Evolutionary conservation across 2,797 vertebrate genomes (phyloP).

Genomic region (Sarcoramphus papa): DNA sequence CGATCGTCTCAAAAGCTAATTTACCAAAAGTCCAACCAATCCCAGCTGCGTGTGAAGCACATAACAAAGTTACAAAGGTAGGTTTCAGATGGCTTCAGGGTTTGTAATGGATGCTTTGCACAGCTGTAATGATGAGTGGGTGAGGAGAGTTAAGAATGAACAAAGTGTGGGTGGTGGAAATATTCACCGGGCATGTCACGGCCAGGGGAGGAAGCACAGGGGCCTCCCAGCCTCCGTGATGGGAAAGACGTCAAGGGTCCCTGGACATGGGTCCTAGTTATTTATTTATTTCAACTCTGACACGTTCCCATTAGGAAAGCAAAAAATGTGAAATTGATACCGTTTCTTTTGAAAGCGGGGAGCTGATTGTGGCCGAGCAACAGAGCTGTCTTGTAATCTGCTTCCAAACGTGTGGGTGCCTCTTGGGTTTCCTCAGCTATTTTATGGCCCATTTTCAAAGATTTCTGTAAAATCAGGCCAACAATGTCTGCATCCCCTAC

Average conservation of each 20-base stretch:
- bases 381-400: conserved; percentile 74
- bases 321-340: conserved; percentile 73
- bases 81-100: conserved; percentile 20
- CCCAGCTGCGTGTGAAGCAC: background rate
- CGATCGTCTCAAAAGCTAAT: background rate
- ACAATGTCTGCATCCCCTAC: conserved; percentile 59
- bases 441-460: conserved; percentile 76
- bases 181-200: conserved; percentile 35
- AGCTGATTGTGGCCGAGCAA: conserved; percentile 65
- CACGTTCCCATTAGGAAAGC: conserved; percentile 69
- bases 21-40: background rate
- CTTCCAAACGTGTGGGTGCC: conserved; percentile 77
- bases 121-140: conserved; percentile 55
- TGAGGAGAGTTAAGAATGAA: conserved; percentile 34
- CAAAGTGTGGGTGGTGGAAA: conserved; percentile 62
- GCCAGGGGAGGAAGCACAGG: conserved; percentile 13
- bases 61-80: background rate
- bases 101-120: conserved; percentile 30
- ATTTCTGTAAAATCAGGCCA: conserved; percentile 58
- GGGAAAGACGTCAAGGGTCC: background rate
- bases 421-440: conserved; percentile 76
- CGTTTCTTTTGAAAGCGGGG: conserved; percentile 56
- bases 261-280: conserved; percentile 4
- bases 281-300: conserved; percentile 61
- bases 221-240: background rate